Evolutionary conservation across 2,888 invertebrate species (phyloP).

Genomic region (Anoplius nigerrimus): DNA sequence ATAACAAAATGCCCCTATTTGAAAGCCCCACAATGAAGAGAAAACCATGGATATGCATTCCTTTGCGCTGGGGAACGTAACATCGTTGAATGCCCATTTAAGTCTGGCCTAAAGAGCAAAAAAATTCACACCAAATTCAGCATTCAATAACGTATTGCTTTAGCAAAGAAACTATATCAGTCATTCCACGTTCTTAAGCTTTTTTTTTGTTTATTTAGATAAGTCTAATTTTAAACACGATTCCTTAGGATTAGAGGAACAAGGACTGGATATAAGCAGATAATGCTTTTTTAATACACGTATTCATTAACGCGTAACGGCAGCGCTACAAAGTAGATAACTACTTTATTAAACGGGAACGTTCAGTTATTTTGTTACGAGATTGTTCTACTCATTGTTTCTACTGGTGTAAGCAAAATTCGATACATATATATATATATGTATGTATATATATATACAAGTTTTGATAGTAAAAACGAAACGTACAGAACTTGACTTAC

Average conservation of each 20-base stretch:
- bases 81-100: slow-evolving; percentile 34
- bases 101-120: slow-evolving; percentile 47
- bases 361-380: background rate
- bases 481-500: no score
- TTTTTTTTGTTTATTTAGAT: slow-evolving; percentile 25
- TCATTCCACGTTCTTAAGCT: slow-evolving; percentile 59
- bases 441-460: slow-evolving; percentile 34
- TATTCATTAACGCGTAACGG: slow-evolving; percentile 6
- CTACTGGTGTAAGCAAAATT: slow-evolving; percentile 3
- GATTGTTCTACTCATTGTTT: slow-evolving; percentile 3
- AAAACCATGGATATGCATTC: slow-evolving; percentile 47
- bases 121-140: slow-evolving; percentile 31
- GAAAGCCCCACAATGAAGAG: slow-evolving; percentile 41
- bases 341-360: slow-evolving; percentile 19
- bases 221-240: slow-evolving; percentile 36
- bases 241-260: slow-evolving; percentile 39
- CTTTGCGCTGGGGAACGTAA: slow-evolving; percentile 40
- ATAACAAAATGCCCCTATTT: slow-evolving; percentile 49
- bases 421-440: slow-evolving; percentile 16
- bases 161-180: slow-evolving; percentile 40
- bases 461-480: background rate
- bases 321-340: slow-evolving; percentile 4
- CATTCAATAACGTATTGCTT: slow-evolving; percentile 36
- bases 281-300: slow-evolving; percentile 18
- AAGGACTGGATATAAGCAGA: slow-evolving; percentile 50